Evolutionary conservation across 2,113 vertebrate genomes (phyloP), one percentile per base, ranked within the genome.

Genomic region (Syngnathus floridae): DNA sequence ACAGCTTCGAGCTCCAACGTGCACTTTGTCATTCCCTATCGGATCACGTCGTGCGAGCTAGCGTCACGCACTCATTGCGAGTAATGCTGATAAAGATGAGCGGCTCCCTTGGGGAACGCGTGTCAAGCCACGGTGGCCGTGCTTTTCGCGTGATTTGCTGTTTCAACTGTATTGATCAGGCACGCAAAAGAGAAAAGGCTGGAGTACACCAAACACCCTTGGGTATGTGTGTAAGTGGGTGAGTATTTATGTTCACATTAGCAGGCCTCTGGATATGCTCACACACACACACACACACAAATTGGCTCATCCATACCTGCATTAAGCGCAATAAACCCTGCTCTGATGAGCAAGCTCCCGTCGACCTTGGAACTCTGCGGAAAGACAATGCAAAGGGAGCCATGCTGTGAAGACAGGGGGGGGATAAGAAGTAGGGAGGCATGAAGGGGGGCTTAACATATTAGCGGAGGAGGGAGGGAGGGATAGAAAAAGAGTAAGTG

Each of bases 321-420:
- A 60, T 74, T 82, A 78, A 84, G 76, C 59, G 71, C 61, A 84
- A 83, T 84, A 87, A 86, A 81, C 79, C 75, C 75, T 75, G 82
- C 88, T 82, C 83, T 84, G 86, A 87, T 88, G 86, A 87, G 84
- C 84, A 80, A 87, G 84, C 86, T 75, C 73, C 71, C 57, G 65
- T 74, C 73, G 85, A 89, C 86, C 88, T 88, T 89, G 86, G 86
- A 87, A 86, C 85, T 87, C 80, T 85, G 73, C 71, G 78, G 82
- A 88, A 88, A 88, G 86, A 87, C 85, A 88, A 88, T 82, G 78
- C 75, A 79, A 87, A 78, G 80, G 82, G 83, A 81, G 78, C 68
- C 81, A 69, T 69, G 84, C 79, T 79, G 84, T 40, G 79, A 74
- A 45, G 40, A 62, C n/a, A 67, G 55, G 58, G 74, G 77, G 72